These are phyloP conservation scores for Brachyistius frenatus DNA, from an alignment of 2,113 vertebrate genomes.

Conservation along the genomic window DNA sequence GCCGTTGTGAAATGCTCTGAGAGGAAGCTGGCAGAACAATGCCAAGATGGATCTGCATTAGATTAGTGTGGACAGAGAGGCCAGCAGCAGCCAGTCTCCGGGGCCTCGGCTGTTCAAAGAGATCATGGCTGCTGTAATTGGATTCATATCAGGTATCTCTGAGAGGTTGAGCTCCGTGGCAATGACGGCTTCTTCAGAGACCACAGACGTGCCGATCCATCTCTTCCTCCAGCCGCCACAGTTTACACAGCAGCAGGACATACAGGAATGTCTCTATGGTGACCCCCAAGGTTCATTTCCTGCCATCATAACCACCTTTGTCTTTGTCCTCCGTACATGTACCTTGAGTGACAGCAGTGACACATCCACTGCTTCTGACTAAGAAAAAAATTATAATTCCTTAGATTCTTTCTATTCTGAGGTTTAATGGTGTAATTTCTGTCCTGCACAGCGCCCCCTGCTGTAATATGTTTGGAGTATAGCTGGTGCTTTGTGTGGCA, in stretches of 20 bases:
- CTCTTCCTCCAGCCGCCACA: conserved; percentile 49
- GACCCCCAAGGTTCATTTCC: conserved; percentile 49
- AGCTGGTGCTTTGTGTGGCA: too few species aligned
- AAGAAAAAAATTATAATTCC: not conserved
- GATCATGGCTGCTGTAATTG: conserved; percentile 64
- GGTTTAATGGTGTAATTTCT: too few species aligned
- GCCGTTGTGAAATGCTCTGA: not conserved
- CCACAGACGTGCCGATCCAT: conserved; percentile 66
- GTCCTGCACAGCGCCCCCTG: too few species aligned
- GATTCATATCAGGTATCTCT: conserved; percentile 80
- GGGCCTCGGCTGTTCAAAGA: conserved; percentile 60
- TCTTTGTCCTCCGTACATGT: conserved; percentile 20
- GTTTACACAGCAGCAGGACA: conserved; percentile 62
- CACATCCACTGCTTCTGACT: not conserved
- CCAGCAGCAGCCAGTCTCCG: conserved; percentile 59
- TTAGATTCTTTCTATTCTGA: too few species aligned
- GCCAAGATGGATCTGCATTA: conserved; percentile 47
- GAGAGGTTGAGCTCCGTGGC: conserved; percentile 64
- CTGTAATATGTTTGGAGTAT: too few species aligned
- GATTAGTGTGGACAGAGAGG: conserved; percentile 66
- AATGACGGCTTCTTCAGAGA: conserved; percentile 72
- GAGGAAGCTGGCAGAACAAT: conserved; percentile 11
- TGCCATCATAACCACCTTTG: conserved; percentile 42
- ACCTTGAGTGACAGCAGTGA: not conserved
- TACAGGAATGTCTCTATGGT: conserved; percentile 47